Percentiles rank a stretch among this genome's conserved stretches.
phyloP scores from a whole-genome alignment of 2,113 vertebrate species.

The Tupaia chinensis region DNA sequence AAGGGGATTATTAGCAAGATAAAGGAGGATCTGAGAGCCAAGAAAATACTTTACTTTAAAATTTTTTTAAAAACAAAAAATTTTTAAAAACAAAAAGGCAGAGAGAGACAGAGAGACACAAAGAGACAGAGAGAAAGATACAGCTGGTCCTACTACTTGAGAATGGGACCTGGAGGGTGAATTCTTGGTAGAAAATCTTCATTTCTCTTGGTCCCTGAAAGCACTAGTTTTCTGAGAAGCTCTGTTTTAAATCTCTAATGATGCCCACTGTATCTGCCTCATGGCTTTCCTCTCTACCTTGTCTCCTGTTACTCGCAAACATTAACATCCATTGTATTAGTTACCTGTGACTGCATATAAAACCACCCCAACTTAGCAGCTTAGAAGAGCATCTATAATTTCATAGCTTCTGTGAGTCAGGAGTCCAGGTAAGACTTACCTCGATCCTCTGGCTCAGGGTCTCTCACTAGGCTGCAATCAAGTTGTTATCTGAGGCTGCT shows the following conservation, averaged over 20 bases:
- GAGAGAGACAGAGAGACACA: too few relatives aligned
- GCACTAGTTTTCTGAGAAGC: background rate
- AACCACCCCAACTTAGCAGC: background rate
- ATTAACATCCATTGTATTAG: background rate
- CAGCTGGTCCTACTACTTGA: too few relatives aligned
- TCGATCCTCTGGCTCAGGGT: background rate
- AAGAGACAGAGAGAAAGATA: too few relatives aligned
- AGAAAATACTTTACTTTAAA: too few relatives aligned
- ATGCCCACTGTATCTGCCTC: background rate
- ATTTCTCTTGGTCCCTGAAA: too few relatives aligned
- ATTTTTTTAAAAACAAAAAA: too few relatives aligned
- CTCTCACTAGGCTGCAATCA: background rate
- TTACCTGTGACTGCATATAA: background rate
- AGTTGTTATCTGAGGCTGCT: background rate
- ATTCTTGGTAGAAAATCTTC: too few relatives aligned
- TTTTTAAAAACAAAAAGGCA: too few relatives aligned
- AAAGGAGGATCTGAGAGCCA: too few relatives aligned
- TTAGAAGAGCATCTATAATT: slow-evolving; percentile 6
- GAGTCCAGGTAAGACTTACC: background rate
- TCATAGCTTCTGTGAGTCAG: background rate
- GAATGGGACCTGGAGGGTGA: too few relatives aligned
- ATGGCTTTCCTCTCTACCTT: background rate
- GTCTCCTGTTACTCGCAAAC: background rate
- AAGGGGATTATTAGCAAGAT: too few relatives aligned
- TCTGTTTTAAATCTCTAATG: background rate